These are phyloP conservation scores for Malthinus flaveolus DNA, from an alignment of 2,888 invertebrate species.

Conservation along the genomic window DNA sequence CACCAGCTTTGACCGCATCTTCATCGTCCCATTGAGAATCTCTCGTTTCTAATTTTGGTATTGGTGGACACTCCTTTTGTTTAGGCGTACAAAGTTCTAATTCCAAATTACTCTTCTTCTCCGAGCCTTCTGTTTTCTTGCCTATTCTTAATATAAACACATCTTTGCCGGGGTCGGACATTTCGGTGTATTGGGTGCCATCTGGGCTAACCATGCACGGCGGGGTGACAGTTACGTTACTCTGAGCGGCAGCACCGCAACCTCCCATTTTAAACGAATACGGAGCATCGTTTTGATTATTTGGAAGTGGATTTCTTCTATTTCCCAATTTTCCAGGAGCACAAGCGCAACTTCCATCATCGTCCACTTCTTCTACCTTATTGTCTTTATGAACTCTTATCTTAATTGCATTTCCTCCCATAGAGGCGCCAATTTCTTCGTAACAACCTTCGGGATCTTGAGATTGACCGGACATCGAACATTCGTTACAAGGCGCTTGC, in stretches of 20 bases:
- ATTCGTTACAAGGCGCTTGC: conserved; percentile 55
- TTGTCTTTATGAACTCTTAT: conserved; percentile 66
- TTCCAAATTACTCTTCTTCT: conserved; percentile 71
- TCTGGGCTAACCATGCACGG: conserved; percentile 59
- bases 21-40: conserved; percentile 70
- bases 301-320: conserved; percentile 33
- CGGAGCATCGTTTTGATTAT: conserved; percentile 30
- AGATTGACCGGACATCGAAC: conserved; percentile 47
- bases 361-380: conserved; percentile 54
- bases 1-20: conserved; percentile 38
- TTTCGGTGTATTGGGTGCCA: conserved; percentile 62
- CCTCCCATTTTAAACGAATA: conserved; percentile 44
- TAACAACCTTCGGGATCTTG: conserved; percentile 52
- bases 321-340: conserved; percentile 38
- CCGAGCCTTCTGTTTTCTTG: conserved; percentile 71
- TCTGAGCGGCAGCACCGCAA: conserved; percentile 35
- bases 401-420: conserved; percentile 67
- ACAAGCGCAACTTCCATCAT: conserved; percentile 48
- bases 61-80: conserved; percentile 62
- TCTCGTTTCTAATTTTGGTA: conserved; percentile 65
- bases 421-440: conserved; percentile 68
- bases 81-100: conserved; percentile 75
- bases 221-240: conserved; percentile 48
- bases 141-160: conserved; percentile 74
- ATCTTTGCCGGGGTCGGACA: conserved; percentile 69